Percentiles rank a stretch among this genome's conserved stretches.
phyloP scores from a whole-genome alignment of 2,797 vertebrate species.

The Eurystomus glaucurus region DNA sequence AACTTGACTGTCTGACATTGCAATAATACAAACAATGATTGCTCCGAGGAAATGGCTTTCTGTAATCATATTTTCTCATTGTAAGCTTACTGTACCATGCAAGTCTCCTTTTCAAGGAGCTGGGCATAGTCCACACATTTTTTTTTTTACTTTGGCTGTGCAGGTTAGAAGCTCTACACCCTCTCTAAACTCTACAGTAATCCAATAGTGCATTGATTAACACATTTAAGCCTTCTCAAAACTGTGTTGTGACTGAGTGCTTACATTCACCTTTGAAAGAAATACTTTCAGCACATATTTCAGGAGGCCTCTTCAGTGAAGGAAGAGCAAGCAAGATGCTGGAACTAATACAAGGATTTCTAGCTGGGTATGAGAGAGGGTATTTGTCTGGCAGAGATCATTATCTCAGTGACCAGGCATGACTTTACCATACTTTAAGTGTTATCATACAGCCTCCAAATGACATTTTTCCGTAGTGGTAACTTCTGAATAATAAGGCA shows the following conservation, averaged over 20 bases:
- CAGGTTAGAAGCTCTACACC: background rate
- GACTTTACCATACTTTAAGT: background rate
- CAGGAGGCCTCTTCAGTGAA: background rate
- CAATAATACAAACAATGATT: conserved; percentile 4
- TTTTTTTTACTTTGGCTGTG: background rate
- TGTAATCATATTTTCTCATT: background rate
- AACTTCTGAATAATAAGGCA: background rate
- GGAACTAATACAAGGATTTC: background rate
- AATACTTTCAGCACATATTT: background rate
- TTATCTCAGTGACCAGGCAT: background rate
- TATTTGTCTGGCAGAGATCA: background rate
- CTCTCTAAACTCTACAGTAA: background rate
- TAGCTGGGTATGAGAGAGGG: background rate
- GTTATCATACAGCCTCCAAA: background rate
- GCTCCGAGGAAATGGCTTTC: background rate
- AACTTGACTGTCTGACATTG: background rate
- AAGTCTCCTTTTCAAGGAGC: background rate
- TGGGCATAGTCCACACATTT: background rate
- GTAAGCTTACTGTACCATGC: background rate
- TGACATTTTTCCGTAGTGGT: background rate
- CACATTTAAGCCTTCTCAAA: background rate
- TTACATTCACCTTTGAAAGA: background rate
- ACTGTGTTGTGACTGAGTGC: rapidly evolving
- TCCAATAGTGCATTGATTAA: background rate
- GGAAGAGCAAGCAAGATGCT: background rate